These are phyloP conservation scores for Hydrotaea cyrtoneurina DNA, from an alignment of 2,888 invertebrate genomes.

Conservation along the genomic window DNA sequence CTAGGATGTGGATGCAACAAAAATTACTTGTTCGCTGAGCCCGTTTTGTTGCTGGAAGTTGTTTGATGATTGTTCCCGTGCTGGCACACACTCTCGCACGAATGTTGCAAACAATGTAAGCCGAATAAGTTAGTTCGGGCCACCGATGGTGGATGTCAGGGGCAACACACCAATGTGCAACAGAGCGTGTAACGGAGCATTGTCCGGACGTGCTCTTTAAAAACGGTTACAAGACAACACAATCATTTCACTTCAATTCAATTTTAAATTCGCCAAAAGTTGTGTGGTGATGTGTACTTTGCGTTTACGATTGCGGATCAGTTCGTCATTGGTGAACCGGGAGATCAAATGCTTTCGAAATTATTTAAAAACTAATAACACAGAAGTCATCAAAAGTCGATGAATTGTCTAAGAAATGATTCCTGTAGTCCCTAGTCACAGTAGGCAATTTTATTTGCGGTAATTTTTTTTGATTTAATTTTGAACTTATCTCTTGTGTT, in stretches of 20 bases:
- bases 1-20: conserved; percentile 20
- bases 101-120: conserved; percentile 20
- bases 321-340: too few species aligned
- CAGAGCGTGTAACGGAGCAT: neutral
- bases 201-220: neutral
- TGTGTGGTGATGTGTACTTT: neutral
- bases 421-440: too few species aligned
- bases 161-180: conserved; percentile 4
- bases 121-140: neutral
- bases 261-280: neutral
- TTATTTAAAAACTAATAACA: too few species aligned
- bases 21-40: neutral
- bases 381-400: too few species aligned
- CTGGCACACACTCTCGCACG: neutral
- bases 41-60: conserved; percentile 16
- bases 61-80: conserved; percentile 4
- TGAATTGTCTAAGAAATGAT: too few species aligned
- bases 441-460: too few species aligned
- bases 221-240: neutral
- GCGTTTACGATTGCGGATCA: too few species aligned
- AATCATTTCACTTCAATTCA: neutral
- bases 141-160: neutral
- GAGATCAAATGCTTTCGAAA: too few species aligned
- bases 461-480: too few species aligned
- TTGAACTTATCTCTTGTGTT: too few species aligned